Base-by-base conservation (phyloP, 2,888 invertebrate species). In the Apamea crenata region DNA sequence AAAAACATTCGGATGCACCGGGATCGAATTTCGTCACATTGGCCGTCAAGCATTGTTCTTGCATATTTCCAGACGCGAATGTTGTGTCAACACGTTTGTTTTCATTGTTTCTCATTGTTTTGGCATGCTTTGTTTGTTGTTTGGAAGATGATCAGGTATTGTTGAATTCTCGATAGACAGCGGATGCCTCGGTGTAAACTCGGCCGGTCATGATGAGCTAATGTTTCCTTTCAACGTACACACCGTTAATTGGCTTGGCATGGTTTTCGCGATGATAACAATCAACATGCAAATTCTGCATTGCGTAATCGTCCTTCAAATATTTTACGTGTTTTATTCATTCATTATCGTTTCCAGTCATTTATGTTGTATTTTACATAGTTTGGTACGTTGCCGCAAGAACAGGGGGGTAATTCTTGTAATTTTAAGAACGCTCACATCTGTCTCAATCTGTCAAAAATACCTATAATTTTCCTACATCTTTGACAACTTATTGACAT, bases 1-100 rank as follows among this genome's bases (percentile, higher is more conserved):
- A 78, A 86, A 87, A 86, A 91, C 87, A 88, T 92, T 92, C 89
- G 89, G 91, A 92, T 90, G 90, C 91, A 90, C 87, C 89, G 90
- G 92, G 91, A 92, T 95, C 93, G 89, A 88, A 91, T 95, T 95
- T 93, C 95, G 92, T 92, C 94, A 94, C 91, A 85, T 87, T 77
- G 77, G 74, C 87, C 91, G 91, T 92, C 93, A 87, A 85, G 91
- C 90, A 94, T 94, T 94, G 95, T 94, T 91, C 90, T 86, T 87
- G 86, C 85, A 85, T 83, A 90, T 91, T 91, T 91, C 88, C 90
- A 87, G 88, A 87, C 88, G 87, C 87, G 88, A 87, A 87, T 88
- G 80, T 89, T 90, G 87, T 91, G 92, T 93, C 92, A 92, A 92
- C 93, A 91, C 89, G 86, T 87, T 90, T 90, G 89, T 90, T 89